Base-by-base conservation (phyloP, 2,113 vertebrate genomes). In the Ageneiosus marmoratus region DNA sequence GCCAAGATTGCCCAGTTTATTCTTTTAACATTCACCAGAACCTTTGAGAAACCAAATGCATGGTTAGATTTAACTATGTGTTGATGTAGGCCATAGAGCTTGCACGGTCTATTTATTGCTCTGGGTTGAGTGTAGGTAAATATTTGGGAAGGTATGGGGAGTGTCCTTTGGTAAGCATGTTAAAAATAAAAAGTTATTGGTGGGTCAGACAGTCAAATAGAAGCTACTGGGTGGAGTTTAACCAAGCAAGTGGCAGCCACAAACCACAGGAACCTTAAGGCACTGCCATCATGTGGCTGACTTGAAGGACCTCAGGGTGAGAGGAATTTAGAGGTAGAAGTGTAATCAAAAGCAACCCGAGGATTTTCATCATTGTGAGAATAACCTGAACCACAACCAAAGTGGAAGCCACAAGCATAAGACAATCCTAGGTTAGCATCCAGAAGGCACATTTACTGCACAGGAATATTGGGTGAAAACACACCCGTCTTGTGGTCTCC, bases 391-490 rank as follows among this genome's bases (percentile, higher is more conserved):
- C 5, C 2, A 5, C 41, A 67, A n/a, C 34, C 48, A 79, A 81
- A 80, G 83, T 51, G 55, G 83, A 79, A 53, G 73, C 46, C 60
- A 53, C 76, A 86, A 89, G 77, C 86, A 87, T 82, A 78, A 89
- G 86, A 65, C 82, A 80, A 75, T 55, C 82, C 9, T 74, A 11
- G 72, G 10, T 55, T 76, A 76, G 73, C 18, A 77, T 88, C 82
- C 80, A 84, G 80, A 73, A 89, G 76, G 86, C 85, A 86, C 74
- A 75, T 48, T 32, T 34, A 82, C 82, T 83, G 80, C 78, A 87
- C 76, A 90, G 89, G 89, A 91, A 89, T 84, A 90, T 89, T 90
- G 91, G 90, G 90, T 89, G 89, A 90, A 93, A 93, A 91, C 92
- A 94, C 92, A 89, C 91, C 92, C 94, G 86, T 87, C 84, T 80